These are phyloP conservation scores for Pachyuromys duprasi DNA, from an alignment of 2,797 vertebrate species.

Conservation along the genomic window DNA sequence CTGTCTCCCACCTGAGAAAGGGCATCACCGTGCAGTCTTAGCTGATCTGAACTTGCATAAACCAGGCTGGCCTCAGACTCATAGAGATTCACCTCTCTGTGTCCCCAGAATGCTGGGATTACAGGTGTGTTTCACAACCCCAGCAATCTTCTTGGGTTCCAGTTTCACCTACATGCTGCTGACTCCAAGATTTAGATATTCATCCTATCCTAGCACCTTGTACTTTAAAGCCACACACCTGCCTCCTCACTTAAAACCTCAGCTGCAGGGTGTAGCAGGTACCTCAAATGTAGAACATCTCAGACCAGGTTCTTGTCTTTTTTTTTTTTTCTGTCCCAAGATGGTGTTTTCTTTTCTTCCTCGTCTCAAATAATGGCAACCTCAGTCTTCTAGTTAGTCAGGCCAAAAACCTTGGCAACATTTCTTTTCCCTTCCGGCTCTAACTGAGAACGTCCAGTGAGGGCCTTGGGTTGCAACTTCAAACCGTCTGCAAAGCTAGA, in stretches of 20 bases:
- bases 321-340: not conserved
- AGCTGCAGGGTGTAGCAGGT: not conserved
- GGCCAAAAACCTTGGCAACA: not conserved
- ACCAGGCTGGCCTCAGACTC: not conserved
- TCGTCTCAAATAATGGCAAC: not conserved
- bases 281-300: not conserved
- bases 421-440: constrained; percentile 8
- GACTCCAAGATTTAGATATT: not conserved
- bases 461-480: not conserved
- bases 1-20: not conserved
- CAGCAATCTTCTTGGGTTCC: not conserved
- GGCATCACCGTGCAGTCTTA: not conserved
- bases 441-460: not conserved
- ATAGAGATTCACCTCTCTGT: not conserved
- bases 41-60: not conserved
- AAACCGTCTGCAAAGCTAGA: not conserved
- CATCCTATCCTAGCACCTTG: not conserved
- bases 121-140: not conserved
- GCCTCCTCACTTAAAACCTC: not conserved
- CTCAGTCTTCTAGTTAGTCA: not conserved
- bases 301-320: not conserved
- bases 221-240: not conserved
- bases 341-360: not conserved
- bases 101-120: not conserved
- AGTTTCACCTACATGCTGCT: not conserved